Base-by-base conservation (phyloP, 1,140 invertebrate species). In the Anastrepha obliqua region DNA sequence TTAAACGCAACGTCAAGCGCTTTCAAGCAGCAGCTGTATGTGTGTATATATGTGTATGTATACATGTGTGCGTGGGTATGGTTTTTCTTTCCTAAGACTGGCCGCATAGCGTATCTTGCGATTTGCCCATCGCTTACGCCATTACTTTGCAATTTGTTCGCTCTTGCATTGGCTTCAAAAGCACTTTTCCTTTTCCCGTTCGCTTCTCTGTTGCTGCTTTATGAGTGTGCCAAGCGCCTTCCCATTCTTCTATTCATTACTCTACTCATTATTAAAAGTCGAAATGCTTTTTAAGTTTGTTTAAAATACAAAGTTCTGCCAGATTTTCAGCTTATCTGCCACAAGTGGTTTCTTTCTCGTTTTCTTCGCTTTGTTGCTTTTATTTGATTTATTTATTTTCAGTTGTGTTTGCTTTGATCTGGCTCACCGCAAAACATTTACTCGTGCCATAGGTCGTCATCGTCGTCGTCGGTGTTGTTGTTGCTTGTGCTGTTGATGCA, bases 381-480 rank as follows among this genome's bases (percentile, higher is more conserved):
- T 47, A 74, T 44, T 74, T 47, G 42, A 74, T 29, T 47, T 29
- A 74, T 39, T 47, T 29, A 74, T 81, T 55, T 81, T 51, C 47
- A n/a, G 74, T 29, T 81, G 74, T 47, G 55, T 42, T 81, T 13
- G 74, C 74, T 81, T 81, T 81, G 74, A 81, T 81, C 74, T 81
- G 74, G 47, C 47, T 81, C 55, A 81, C 74, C 74, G 74, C 74
- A 81, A 81, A 81, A 20, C 47, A 81, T 81, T 81, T 81, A 29
- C 20, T 13, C 74, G 47, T 81, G 74, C 74, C 74, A 81, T 81
- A 81, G 74, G 51, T 81, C 74, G 74, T 81, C 47, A 29, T 15
- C 51, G 47, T 5, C 74, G 74, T 51, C 47, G 42, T 17, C 51
- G 47, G 1, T 7, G 17, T 51, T 47, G 11, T 17, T n/a, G 9